These are phyloP conservation scores for Peromyscus polionotus DNA, from an alignment of 2,113 vertebrate species.

Conservation along the genomic window DNA sequence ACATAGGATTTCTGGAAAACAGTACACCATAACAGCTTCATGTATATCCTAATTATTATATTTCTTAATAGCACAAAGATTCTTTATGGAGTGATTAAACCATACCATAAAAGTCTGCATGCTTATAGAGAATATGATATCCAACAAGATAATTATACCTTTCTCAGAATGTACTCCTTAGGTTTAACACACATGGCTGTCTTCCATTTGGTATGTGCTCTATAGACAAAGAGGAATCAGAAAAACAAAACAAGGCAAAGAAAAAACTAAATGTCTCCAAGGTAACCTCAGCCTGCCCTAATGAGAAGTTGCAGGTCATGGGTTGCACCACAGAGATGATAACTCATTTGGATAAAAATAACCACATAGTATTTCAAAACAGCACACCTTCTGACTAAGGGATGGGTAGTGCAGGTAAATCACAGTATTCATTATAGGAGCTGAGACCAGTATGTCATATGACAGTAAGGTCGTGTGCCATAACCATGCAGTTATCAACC, in stretches of 20 bases:
- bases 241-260: accelerated
- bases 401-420: accelerated
- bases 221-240: not conserved
- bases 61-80: not conserved
- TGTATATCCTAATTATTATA: not conserved
- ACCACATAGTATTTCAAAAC: not conserved
- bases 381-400: no score
- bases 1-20: not conserved
- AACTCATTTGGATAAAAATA: no score
- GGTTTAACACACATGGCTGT: not conserved
- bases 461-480: not conserved
- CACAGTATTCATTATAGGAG: not conserved
- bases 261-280: not conserved
- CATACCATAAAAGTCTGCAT: not conserved
- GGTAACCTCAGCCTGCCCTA: no score
- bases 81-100: not conserved
- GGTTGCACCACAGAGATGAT: not conserved
- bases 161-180: not conserved
- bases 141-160: no score
- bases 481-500: not conserved
- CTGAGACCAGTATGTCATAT: accelerated
- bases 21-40: not conserved
- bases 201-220: not conserved
- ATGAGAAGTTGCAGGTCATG: not conserved
- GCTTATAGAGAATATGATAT: not conserved